Base-by-base conservation (phyloP, 2,797 vertebrate species). In the Lycodopsis pacificus region DNA sequence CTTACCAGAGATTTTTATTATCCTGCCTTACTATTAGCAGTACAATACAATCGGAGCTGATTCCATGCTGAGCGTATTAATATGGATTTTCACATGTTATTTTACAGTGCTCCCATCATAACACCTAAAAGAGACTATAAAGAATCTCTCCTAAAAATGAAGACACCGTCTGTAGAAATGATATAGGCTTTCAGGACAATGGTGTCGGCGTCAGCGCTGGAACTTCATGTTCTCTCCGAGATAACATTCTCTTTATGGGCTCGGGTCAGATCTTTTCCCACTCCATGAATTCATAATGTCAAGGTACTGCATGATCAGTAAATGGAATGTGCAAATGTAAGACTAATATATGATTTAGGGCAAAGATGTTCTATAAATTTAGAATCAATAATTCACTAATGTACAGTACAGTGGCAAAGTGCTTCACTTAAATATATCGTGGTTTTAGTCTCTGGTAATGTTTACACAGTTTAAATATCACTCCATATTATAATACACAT, bases 331-430 rank as follows among this genome's bases (percentile, higher is more conserved):
- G 87, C 82, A 89, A 82, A 90, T 89, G 81, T 77, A 83, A 76
- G 57, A 85, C 80, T 85, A 89, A 91, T 89, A 85, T 87, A 71
- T 84, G 75, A 87, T 88, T 88, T 88, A 77, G 53, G 30, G 22
- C 13, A 10, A 19, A 14, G 59, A 74, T 71, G 66, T 79, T 82
- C 80, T 68, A 61, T 89, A 83, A 66, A 71, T 84, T 73, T 53
- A 78, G 6, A 49, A 81, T 91, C 9, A 86, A 88, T 91, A 65
- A 89, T 90, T 89, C 70, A 91, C 65, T 32, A 32, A 61, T 34
- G 54, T 49, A 71, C 54, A 68, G 54, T 46, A 69, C 65, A 59
- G 59, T 42, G 30, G 27, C 34, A 1, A 61, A 58, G 53, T 32
- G 20, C 44, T 65, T 75, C 15, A 65, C 79, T 77, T 48, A 8